Base-by-base conservation (phyloP, 2,888 invertebrate genomes). In the Xestia sexstrigata region DNA sequence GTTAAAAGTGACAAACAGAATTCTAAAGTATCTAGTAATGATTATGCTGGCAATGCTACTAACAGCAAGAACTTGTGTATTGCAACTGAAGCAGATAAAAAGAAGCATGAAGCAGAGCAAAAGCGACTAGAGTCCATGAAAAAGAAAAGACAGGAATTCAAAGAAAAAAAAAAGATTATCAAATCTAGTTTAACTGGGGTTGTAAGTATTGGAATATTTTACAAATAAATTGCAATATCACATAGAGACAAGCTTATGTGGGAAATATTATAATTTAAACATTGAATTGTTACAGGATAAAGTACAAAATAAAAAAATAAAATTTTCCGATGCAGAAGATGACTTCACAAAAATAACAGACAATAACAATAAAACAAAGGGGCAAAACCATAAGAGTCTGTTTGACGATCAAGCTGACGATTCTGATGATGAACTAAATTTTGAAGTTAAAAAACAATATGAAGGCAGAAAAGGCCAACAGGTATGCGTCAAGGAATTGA, bases 61-160 rank as follows among this genome's bases (percentile, higher is more conserved):
- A 62, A 63, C 30, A 58, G 17, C 45, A 84, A 72, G 35, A 71
- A 81, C 11, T 70, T 78, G 30, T 70, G 68, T n/a, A 70, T 65
- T 79, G 74, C 80, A 30, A 69, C 77, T 70, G 87, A 89, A 81
- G 74, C 78, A 26, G 89, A 93, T 78, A 91, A 92, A 74, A 95
- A 92, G 76, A 94, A 94, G 65, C 89, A 90, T 42, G 95, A 96
- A 85, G 97, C 98, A 2, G 98, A 98, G 86, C 94, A 96, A 78
- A 98, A 98, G 92, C 97, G 98, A 78, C 93, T 97, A 76, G 97
- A 98, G 85, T 98, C 98, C 0, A 93, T 98, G 77, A 97, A 96
- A 83, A 97, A 97, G 88, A 98, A 97, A 93, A 97, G 97, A 86
- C 96, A 97, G 84, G 97, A 97, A 49, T 98, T 98, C 86, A 97